Evolutionary conservation across 2,888 invertebrate genomes (phyloP), one percentile per base, ranked within the genome.

Genomic region (Brenthis daphne): DNA sequence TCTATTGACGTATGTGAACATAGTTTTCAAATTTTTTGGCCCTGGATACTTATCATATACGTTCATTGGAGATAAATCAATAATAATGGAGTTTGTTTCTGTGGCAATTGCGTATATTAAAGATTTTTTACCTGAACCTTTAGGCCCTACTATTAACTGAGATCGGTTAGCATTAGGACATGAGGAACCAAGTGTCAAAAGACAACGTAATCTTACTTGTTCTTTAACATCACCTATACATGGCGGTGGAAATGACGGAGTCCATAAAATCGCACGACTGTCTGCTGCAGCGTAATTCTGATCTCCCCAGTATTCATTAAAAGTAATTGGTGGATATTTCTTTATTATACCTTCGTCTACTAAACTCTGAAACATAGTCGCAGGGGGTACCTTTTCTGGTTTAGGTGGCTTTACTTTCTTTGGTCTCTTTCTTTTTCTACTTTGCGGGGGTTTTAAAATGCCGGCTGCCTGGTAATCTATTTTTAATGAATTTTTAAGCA

Each of bases 51-150:
- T 95, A 58, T 95, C 94, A 16, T 93, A 94, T 6, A 96, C 88
- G 74, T 95, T 94, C 57, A 93, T 86, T 0, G 97, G 95, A 0
- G 96, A 95, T 14, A 97, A 85, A 79, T 97, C 97, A 80, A 97
- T 95, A 14, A 97, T 84, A 55, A 96, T 94, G 5, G 97, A 95
- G 63, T 95, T 95, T 0, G 96, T 94, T 86, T 96, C 96, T 2
- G 94, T 94, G 74, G 96, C 97, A 43, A 97, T 92, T 0, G 96
- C 96, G 77, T 96, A 94, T 0, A 95, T 94, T 65, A 97, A 85
- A 71, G 95, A 93, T 78, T 94, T 94, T 85, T 97, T 97, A 0
- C 97, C 97, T 50, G 94, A 92, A 43, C 94, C 93, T 61, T 94
- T 90, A 0, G 96, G 95, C 0, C 97, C 97, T 43, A 94, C 94